Base-by-base conservation (phyloP, 2,888 invertebrate species). In the Spodoptera picta region DNA sequence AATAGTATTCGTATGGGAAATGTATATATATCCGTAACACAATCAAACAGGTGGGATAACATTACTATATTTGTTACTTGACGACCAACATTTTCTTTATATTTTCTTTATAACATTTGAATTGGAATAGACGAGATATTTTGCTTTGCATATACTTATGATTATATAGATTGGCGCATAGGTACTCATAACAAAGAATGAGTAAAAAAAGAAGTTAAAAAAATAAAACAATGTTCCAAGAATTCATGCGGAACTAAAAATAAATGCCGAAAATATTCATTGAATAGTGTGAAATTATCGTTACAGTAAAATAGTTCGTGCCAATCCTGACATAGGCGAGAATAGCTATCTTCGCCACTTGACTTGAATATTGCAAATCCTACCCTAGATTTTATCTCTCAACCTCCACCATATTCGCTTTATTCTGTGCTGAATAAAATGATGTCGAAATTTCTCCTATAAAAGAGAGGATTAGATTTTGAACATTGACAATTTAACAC, bases 321-420 rank as follows among this genome's bases (percentile, higher is more conserved):
- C 64, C 63, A 75, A 79, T 76, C 69, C 56, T 66, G 41, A 57
- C 54, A 75, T 68, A 52, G 48, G 57, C 62, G 65, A 58, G 55
- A 77, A 78, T 75, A 64, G 74, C 80, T 65, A 80, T 80, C 72
- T 75, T 42, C 60, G 64, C 65, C 69, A 79, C 76, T 78, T 66
- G 57, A 60, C 80, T 83, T 78, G 75, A 82, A 85, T 83, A 84
- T 85, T 85, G 85, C 82, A 83, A 80, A 85, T 83, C 80, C 82
- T 74, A 76, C 75, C 82, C 83, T 80, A 83, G 86, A 86, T 86
- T 84, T 84, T 83, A 85, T 83, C 82, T 70, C 71, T 23, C 77
- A 74, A 78, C 75, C 70, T 79, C 77, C 73, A 77, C 80, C 70
- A 69, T 78, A 81, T 78, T 75, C 67, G 60, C 70, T 69, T 65